Evolutionary conservation across 2,797 vertebrate species (phyloP).

Genomic region (Squalus acanthias): DNA sequence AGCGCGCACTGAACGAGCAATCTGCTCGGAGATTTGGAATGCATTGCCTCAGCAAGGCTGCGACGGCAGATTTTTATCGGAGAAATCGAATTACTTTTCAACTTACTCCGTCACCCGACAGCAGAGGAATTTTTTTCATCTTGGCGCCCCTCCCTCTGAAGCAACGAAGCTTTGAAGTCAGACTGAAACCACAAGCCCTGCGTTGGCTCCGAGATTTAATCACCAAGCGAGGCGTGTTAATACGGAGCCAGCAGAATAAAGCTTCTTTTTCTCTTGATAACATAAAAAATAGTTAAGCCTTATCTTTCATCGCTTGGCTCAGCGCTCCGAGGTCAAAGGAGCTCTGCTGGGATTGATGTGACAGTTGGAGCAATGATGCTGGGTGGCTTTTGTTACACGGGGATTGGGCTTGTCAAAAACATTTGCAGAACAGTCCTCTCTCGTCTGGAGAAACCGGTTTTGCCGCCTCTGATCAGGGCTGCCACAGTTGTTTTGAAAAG

Average conservation of each 20-base stretch:
- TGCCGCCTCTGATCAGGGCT: neutral
- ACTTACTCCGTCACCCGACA: neutral
- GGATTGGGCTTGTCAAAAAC: neutral
- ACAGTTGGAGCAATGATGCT: neutral
- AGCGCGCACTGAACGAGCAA: neutral
- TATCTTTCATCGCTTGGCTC: neutral
- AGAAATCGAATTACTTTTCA: neutral
- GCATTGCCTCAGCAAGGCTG: neutral
- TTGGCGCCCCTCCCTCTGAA: neutral
- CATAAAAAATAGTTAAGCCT: neutral
- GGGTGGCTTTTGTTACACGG: neutral
- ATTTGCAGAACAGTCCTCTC: neutral
- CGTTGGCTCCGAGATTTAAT: neutral
- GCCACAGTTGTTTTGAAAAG: neutral
- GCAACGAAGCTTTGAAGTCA: neutral
- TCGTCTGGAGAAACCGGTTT: neutral
- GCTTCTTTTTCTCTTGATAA: neutral
- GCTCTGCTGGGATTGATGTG: neutral
- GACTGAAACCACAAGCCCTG: neutral
- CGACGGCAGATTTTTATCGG: neutral
- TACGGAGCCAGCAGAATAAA: neutral
- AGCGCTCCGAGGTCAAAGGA: neutral
- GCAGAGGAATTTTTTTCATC: neutral
- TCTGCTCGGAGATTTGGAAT: neutral
- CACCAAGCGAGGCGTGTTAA: neutral